These are phyloP conservation scores for Hypsibius dujardini DNA, from an alignment of 1,140 invertebrate species.

Conservation along the genomic window DNA sequence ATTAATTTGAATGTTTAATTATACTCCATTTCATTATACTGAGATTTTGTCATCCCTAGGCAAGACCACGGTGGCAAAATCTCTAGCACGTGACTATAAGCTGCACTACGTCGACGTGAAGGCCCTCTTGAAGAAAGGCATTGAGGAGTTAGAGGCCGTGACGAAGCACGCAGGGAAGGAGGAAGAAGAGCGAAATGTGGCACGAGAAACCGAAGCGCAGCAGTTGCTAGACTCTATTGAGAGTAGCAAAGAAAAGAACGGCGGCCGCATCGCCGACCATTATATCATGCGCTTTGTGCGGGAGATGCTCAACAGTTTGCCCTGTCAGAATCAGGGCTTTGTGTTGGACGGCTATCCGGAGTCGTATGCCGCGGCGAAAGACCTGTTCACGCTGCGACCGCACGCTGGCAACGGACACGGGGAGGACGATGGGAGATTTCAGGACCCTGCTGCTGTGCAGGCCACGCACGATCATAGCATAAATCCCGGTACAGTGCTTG, in stretches of 20 bases:
- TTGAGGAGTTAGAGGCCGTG: neutral
- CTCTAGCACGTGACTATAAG: neutral
- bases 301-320: neutral
- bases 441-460: neutral
- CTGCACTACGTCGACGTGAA: neutral
- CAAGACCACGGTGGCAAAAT: neutral
- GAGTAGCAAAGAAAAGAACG: neutral
- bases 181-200: neutral
- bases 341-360: conserved; percentile 4
- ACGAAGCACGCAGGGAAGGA: neutral
- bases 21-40: no score
- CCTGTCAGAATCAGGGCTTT: neutral
- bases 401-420: neutral
- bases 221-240: neutral
- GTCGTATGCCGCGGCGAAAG: neutral
- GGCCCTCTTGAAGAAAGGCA: neutral
- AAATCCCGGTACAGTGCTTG: neutral
- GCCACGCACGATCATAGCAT: neutral
- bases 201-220: neutral
- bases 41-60: no score
- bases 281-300: neutral
- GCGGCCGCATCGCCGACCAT: neutral
- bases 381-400: neutral
- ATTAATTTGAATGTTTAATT: no score
- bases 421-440: no score